Base-by-base conservation (phyloP, 2,888 invertebrate genomes). In the Harmothoe impar region DNA sequence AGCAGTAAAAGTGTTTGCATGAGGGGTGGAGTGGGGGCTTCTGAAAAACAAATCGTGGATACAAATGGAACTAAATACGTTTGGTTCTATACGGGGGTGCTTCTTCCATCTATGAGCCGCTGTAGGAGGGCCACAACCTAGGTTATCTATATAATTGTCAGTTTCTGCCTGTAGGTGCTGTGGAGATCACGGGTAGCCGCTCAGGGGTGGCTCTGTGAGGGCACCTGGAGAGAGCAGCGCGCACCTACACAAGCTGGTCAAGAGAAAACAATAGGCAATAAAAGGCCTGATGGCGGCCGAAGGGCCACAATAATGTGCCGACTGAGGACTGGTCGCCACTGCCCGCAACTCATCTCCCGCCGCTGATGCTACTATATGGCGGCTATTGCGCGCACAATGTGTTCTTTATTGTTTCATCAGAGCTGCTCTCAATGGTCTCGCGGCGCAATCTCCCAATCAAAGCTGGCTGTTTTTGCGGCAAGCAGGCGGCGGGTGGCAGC, bases 231-330 rank as follows among this genome's bases (percentile, higher is more conserved):
- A 12, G 81, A 20, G 81, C 5, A 5, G 20, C 25, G 31, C 12
- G 77, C 29, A 29, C 62, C 62, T 5, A 62, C 20, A 15, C 62
- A n/a, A 29, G 72, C 72, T 25, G 72, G 72, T 72, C 29, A 25
- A 81, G 43, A 81, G 81, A 81, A 35, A 81, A 81, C 81, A 81
- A 81, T 81, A 43, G 81, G 81, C 81, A 81, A 81, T 81, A 81
- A 81, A 43, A 25, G 81, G 35, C 20, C 35, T 81, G 81, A 20
- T 35, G 35, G 35, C 81, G 81, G n/a, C 81, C 33, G n/a, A 35
- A 25, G 25, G 81, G 81, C 81, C 81, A 81, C 81, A 81, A 81
- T 81, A 81, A 81, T 43, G 43, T 43, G 81, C 81, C 23, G 81
- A 35, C 43, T 17, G 81, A 81, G 81, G 35, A 81, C 81, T 35